Base-by-base conservation (phyloP, 2,888 invertebrate genomes). In the Microctonus aethiopoides region DNA sequence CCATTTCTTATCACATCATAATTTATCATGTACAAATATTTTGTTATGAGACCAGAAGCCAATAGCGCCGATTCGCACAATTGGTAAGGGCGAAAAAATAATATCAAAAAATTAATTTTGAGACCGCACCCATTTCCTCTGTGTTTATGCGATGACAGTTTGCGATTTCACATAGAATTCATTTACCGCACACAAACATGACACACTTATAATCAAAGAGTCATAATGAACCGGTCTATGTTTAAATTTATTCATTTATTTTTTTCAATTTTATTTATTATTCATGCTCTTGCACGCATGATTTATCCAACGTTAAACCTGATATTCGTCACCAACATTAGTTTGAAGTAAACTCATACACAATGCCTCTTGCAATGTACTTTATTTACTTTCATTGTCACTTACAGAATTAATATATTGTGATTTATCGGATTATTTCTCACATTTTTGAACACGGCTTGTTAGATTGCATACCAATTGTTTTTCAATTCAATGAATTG, bases 111-210 rank as follows among this genome's bases (percentile, higher is more conserved):
- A 36, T 61, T 61, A 10, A 24, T 60, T 67, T 57, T 61, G 22
- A 16, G 16, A 61, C 67, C 67, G 61, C 67, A 54, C 67, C 67
- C 67, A 67, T 67, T 54, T 9, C 20, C n/a, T 2, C 24, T 39
- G 9, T 13, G 26, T 13, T 22, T 39, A 1, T n/a, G 41, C 34
- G 52, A 63, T 63, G 63, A 63, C 52, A 63, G 63, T 34, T 63
- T 4, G 20, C 20, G 63, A 63, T 63, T 63, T 34, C 36, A 9
- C 52, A 16, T 24, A 34, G 52, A 63, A 52, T 63, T 63, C 11
- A 63, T 63, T 63, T 34, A 34, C 52, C 20, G 34, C 22, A 52
- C 11, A 13, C 20, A 20, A 34, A 32, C 24, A 7, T 6, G 10
- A 51, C 22, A 9, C 9, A 11, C 20, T 9, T 32, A 20, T 22